phyloP scores from a whole-genome alignment of 2,888 invertebrate species.

The Diloba caeruleocephala region DNA sequence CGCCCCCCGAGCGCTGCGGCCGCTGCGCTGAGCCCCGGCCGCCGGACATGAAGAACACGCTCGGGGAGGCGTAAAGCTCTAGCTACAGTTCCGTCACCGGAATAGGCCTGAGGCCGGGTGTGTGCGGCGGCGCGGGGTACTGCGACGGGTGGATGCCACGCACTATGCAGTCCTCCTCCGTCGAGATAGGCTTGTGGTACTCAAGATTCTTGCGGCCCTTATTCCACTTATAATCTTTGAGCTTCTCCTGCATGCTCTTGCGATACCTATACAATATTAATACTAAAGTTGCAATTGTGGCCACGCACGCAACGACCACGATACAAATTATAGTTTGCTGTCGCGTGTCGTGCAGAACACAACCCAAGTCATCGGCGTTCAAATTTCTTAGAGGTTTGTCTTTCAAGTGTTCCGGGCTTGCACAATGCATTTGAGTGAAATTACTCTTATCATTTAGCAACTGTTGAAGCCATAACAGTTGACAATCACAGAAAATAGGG shows the following conservation, averaged over 20 bases:
- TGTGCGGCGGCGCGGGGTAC: slow-evolving; percentile 85
- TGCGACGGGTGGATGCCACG: slow-evolving; percentile 90
- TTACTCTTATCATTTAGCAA: slow-evolving; percentile 91
- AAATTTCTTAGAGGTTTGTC: slow-evolving; percentile 91
- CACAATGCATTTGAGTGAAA: slow-evolving; percentile 92
- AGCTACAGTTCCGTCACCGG: slow-evolving; percentile 98
- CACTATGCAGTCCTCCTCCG: slow-evolving; percentile 95
- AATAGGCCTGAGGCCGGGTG: slow-evolving; percentile 90
- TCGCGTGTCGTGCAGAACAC: slow-evolving; percentile 93
- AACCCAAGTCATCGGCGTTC: slow-evolving; percentile 94
- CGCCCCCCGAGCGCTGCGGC: slow-evolving; percentile 87
- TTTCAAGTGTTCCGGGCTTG: slow-evolving; percentile 92
- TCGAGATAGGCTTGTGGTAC: slow-evolving; percentile 96
- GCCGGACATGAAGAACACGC: slow-evolving; percentile 93
- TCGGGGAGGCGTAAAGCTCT: slow-evolving; percentile 97
- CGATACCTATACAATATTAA: slow-evolving; percentile 94
- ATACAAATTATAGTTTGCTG: slow-evolving; percentile 95
- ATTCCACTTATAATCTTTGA: slow-evolving; percentile 95
- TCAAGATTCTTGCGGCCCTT: slow-evolving; percentile 95
- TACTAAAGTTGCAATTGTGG: slow-evolving; percentile 91
- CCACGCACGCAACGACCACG: slow-evolving; percentile 92
- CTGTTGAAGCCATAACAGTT: slow-evolving; percentile 93
- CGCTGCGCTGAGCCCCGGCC: slow-evolving; percentile 87
- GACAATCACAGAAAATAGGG: slow-evolving; percentile 94
- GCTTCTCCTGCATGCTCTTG: slow-evolving; percentile 93